These are phyloP conservation scores for Anagrus nilaparvatae DNA, from an alignment of 1,140 invertebrate species.

Conservation along the genomic window DNA sequence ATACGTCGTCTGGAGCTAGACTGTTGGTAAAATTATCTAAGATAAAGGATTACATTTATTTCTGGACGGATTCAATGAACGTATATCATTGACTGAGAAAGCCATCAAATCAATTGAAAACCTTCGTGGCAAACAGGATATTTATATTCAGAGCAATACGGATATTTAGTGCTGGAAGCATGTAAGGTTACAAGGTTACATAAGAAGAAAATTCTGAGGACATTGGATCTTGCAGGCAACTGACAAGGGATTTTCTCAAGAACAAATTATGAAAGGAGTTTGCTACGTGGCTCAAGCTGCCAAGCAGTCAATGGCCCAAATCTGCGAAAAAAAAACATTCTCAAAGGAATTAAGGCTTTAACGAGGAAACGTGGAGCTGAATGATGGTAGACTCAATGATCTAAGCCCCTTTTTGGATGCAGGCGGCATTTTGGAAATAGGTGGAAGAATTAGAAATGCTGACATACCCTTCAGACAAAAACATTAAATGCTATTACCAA, in stretches of 20 bases:
- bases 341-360: too few species aligned
- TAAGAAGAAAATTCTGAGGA: constrained; percentile 38
- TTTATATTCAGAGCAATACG: constrained; percentile 16
- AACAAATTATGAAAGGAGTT: constrained; percentile 17
- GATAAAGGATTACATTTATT: constrained; percentile 9
- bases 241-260: constrained; percentile 1
- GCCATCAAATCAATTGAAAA: constrained; percentile 24
- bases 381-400: too few species aligned
- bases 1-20: constrained; percentile 32
- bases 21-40: constrained; percentile 20
- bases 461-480: too few species aligned
- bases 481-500: too few species aligned
- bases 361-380: too few species aligned
- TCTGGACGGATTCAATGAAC: constrained; percentile 34
- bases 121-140: constrained; percentile 33
- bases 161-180: constrained; percentile 31
- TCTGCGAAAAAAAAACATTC: neutral
- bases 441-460: too few species aligned
- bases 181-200: too few species aligned
- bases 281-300: neutral
- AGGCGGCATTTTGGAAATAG: too few species aligned
- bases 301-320: neutral
- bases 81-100: constrained; percentile 30
- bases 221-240: constrained; percentile 11
- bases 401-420: too few species aligned